Conservation (phyloP, 1,140 invertebrate genomes). For the Periplaneta americana region DNA sequence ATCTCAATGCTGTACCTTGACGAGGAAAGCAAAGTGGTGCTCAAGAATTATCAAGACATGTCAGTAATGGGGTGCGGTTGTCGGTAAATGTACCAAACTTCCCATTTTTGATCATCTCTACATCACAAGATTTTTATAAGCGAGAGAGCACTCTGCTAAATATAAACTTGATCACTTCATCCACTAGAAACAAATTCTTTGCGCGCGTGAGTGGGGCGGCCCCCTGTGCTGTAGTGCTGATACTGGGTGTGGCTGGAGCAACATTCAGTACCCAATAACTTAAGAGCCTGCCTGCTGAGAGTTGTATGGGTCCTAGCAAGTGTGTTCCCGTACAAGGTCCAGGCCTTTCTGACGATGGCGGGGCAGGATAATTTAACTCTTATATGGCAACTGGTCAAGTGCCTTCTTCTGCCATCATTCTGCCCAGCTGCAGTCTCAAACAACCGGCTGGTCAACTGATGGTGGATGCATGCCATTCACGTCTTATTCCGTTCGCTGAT, state of each 20-base stretch:
- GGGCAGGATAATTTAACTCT: too few relatives aligned
- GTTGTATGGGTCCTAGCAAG: neutral
- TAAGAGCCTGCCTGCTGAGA: neutral
- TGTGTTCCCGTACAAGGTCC: neutral
- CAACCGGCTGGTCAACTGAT: neutral
- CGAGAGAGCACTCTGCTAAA: neutral
- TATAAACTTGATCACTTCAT: neutral
- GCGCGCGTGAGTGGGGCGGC: neutral
- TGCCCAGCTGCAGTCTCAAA: neutral
- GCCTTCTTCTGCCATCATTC: neutral
- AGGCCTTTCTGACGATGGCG: neutral
- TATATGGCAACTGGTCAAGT: neutral
- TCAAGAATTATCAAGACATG: conserved; percentile 97
- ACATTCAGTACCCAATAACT: neutral
- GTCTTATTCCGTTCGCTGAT: neutral
- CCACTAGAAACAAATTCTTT: neutral
- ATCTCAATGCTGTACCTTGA: conserved; percentile 95
- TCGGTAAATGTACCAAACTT: conserved; percentile 51
- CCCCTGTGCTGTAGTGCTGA: neutral
- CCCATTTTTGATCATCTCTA: neutral
- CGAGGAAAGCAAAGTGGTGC: conserved; percentile 86
- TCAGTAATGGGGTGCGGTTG: conserved; percentile 92
- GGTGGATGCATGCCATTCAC: too few relatives aligned
- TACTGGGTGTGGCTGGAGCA: neutral
- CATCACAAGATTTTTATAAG: neutral